These are phyloP conservation scores for Uromys caudimaculatus DNA, from an alignment of 2,797 vertebrate species.

Conservation along the genomic window DNA sequence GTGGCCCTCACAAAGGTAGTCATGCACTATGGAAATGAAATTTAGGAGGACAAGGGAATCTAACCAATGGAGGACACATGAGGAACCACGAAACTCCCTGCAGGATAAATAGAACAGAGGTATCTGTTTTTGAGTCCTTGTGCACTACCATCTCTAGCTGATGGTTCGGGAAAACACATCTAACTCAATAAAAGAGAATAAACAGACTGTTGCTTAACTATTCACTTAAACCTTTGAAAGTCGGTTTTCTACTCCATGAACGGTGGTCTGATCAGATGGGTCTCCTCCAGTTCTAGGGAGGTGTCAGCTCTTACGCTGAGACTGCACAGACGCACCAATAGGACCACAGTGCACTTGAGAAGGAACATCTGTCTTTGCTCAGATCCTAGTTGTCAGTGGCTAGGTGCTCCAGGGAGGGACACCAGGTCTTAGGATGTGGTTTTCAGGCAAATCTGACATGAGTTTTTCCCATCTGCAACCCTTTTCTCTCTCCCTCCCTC, in stretches of 20 bases:
- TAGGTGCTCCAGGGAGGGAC: background rate
- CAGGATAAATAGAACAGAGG: background rate
- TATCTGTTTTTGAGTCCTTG: background rate
- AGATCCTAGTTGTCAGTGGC: background rate
- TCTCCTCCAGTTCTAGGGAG: slow-evolving; percentile 18
- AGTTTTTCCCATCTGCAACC: background rate
- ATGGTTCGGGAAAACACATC: slow-evolving; percentile 9
- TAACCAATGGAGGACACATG: background rate
- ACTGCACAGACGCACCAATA: background rate
- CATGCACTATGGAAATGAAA: background rate
- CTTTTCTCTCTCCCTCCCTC: background rate
- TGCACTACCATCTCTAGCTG: background rate
- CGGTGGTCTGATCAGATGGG: slow-evolving; percentile 22
- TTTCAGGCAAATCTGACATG: background rate
- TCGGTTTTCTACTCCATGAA: slow-evolving; percentile 20
- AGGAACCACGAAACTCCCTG: background rate
- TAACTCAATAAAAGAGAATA: slow-evolving; percentile 4
- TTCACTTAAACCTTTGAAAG: background rate
- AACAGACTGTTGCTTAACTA: background rate
- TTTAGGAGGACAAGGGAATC: slow-evolving; percentile 1
- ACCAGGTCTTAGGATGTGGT: background rate
- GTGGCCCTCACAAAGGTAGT: background rate
- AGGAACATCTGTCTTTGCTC: background rate
- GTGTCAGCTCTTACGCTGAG: background rate
- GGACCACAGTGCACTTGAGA: background rate